A percentile compares a stretch with the other conserved stretches of the same genome.
Evolutionary conservation across 2,797 vertebrate genomes (phyloP).

Genomic region (Myotis daubentonii): DNA sequence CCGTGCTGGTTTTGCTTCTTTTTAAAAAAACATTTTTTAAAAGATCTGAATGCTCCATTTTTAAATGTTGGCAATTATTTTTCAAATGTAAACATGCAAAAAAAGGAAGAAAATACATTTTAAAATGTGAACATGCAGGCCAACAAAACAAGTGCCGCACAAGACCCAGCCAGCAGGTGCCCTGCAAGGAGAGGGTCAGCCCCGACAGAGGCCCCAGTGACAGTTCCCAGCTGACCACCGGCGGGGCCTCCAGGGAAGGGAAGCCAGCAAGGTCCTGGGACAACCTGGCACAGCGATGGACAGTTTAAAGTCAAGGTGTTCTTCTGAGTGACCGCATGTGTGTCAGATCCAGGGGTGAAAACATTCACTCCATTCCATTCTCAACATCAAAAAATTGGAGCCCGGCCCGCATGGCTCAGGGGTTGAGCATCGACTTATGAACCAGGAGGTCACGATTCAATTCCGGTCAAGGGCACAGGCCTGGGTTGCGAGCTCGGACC

Average conservation of each 20-base stretch:
- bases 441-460: too few species aligned
- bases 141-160: fast-evolving
- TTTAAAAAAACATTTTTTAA: not conserved
- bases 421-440: too few species aligned
- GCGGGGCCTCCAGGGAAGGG: fast-evolving
- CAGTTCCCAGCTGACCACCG: fast-evolving
- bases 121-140: not conserved
- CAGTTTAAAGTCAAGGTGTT: fast-evolving
- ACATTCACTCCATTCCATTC: fast-evolving
- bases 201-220: not conserved
- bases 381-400: not conserved
- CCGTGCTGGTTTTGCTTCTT: fast-evolving
- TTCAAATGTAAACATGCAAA: fast-evolving
- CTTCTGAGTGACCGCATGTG: fast-evolving
- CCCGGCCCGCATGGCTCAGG: too few species aligned
- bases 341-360: fast-evolving
- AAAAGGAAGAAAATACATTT: too few species aligned
- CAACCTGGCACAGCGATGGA: fast-evolving
- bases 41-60: fast-evolving
- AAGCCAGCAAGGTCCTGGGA: not conserved
- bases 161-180: fast-evolving
- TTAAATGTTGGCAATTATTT: not conserved
- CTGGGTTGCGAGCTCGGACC: too few species aligned
- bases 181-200: fast-evolving
- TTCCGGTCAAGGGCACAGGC: too few species aligned